Evolutionary conservation across 2,113 vertebrate genomes (phyloP).

Genomic region (Bubo scandiacus): DNA sequence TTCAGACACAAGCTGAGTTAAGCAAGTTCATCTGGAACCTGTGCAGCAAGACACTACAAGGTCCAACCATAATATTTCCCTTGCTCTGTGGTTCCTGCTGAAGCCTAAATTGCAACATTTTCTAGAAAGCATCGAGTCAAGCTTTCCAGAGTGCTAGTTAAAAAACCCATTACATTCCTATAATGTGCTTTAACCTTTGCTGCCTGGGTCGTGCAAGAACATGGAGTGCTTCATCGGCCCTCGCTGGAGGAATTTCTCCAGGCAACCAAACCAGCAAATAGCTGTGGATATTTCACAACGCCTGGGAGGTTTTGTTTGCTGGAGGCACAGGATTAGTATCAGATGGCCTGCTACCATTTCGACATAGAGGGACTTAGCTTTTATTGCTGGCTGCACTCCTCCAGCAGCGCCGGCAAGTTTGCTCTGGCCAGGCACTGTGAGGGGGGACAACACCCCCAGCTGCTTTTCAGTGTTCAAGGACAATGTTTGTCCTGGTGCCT

Average conservation of each 20-base stretch:
- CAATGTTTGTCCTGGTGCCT: neutral
- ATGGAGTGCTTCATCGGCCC: neutral
- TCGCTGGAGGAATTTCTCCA: neutral
- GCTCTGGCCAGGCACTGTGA: neutral
- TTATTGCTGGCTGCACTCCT: neutral
- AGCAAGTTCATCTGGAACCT: conserved; percentile 18
- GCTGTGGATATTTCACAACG: neutral
- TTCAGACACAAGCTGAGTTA: neutral
- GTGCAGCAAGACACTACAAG: neutral
- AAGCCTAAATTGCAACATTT: neutral
- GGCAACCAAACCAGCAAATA: neutral
- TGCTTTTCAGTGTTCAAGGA: neutral
- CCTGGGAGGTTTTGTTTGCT: neutral
- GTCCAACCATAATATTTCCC: conserved; percentile 21
- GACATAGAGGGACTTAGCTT: neutral
- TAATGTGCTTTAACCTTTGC: conserved; percentile 16
- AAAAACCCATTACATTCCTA: neutral
- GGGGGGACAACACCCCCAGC: neutral
- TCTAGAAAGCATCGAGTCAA: neutral
- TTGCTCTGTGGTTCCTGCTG: conserved; percentile 6
- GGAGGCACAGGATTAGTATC: conserved; percentile 11
- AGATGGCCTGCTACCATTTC: neutral
- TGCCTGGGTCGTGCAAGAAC: neutral
- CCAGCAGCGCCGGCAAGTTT: accelerated
- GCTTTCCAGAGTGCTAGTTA: conserved; percentile 6